Percentiles rank a stretch among this genome's conserved stretches.
phyloP scores from a whole-genome alignment of 2,888 invertebrate species.

The Brachyopa scutellaris region DNA sequence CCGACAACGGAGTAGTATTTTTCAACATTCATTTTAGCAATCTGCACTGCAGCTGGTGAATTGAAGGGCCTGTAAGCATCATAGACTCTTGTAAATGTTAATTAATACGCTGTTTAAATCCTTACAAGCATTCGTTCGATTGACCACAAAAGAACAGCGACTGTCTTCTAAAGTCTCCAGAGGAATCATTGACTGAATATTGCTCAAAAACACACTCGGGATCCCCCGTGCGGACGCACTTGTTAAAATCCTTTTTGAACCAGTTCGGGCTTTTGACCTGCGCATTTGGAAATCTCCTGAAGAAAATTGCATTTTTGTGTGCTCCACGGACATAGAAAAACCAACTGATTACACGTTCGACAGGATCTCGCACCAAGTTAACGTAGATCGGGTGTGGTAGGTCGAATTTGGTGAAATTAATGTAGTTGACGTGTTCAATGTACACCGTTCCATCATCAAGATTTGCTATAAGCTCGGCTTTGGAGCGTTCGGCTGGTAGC shows the following conservation, averaged over 20 bases:
- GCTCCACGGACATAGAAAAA: constrained; percentile 89
- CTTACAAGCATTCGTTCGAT: constrained; percentile 90
- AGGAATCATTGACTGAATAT: constrained; percentile 83
- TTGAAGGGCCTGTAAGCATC: constrained; percentile 88
- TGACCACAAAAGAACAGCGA: constrained; percentile 95
- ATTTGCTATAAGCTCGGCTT: constrained; percentile 83
- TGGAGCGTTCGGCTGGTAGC: neutral
- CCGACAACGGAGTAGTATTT: constrained; percentile 93
- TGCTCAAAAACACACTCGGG: constrained; percentile 91
- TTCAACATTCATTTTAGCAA: constrained; percentile 92
- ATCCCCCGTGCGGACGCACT: constrained; percentile 92
- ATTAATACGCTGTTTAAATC: neutral
- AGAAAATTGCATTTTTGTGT: constrained; percentile 84
- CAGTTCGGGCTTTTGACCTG: constrained; percentile 76
- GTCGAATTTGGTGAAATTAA: constrained; percentile 92
- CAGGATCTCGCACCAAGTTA: constrained; percentile 93
- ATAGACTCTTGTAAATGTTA: neutral
- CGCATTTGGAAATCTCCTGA: constrained; percentile 90
- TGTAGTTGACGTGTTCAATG: constrained; percentile 93
- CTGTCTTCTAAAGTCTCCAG: constrained; percentile 91
- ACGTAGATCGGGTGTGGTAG: constrained; percentile 92
- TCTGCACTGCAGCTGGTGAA: constrained; percentile 89
- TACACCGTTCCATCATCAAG: constrained; percentile 90
- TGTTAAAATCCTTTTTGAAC: constrained; percentile 88
- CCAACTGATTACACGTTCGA: constrained; percentile 95